phyloP scores from a whole-genome alignment of 2,113 vertebrate species.

The Zosterops pallidus region DNA sequence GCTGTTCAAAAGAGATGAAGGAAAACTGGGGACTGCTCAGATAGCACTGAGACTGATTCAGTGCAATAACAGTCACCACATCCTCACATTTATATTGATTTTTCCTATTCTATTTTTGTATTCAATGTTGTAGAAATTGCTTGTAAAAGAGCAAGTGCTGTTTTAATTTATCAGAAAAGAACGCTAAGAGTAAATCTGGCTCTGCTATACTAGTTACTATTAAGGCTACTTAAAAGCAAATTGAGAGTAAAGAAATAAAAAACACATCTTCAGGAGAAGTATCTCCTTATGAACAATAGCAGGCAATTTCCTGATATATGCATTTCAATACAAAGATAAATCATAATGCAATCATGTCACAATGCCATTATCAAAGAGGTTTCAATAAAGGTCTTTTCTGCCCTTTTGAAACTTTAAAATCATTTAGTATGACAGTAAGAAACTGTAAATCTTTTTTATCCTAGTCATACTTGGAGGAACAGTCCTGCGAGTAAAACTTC shows the following conservation, averaged over 20 bases:
- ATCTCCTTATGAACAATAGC: background rate
- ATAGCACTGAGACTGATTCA: rapidly evolving
- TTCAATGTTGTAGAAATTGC: background rate
- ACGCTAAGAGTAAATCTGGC: background rate
- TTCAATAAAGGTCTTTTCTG: background rate
- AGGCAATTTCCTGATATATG: background rate
- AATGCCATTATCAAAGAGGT: background rate
- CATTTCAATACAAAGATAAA: background rate
- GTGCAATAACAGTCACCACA: background rate
- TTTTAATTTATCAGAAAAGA: background rate
- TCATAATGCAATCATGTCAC: background rate
- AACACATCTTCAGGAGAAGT: background rate
- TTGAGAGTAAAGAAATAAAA: background rate
- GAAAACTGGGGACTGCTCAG: background rate
- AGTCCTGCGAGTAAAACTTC: background rate
- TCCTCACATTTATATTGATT: background rate
- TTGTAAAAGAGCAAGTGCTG: background rate
- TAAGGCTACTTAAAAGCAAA: background rate
- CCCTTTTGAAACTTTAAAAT: background rate
- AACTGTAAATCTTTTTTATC: background rate
- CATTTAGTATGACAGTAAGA: background rate
- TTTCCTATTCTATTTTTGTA: background rate
- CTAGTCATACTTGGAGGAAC: background rate
- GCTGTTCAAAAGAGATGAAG: background rate
- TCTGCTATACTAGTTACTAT: background rate